Evolutionary conservation across 1,140 invertebrate species (phyloP).

Genomic region (Euglossa dilemma): DNA sequence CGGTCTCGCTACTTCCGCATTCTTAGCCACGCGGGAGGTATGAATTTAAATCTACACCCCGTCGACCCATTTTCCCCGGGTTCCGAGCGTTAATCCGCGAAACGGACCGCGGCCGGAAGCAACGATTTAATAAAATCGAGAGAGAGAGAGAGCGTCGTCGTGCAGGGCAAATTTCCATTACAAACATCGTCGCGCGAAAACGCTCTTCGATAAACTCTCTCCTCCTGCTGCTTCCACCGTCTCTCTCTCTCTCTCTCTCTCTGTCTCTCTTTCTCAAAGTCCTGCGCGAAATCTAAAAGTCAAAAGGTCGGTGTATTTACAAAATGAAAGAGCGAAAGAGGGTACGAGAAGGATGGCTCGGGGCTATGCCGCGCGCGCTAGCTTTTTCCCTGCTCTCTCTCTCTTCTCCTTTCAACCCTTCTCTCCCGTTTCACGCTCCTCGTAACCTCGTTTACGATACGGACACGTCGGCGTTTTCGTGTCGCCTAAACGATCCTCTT

Average conservation of each 20-base stretch:
- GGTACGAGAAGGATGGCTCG: neutral
- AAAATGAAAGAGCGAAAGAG: neutral
- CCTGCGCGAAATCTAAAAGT: constrained; percentile 22
- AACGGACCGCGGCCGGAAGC: neutral
- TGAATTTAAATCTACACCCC: constrained; percentile 64
- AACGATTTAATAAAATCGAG: constrained; percentile 11
- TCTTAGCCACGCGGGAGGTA: constrained; percentile 59
- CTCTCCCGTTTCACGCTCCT: neutral
- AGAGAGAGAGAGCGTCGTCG: too few relatives aligned
- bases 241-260: too few relatives aligned
- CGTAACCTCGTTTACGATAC: constrained; percentile 37
- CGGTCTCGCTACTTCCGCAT: constrained; percentile 33
- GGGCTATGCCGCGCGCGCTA: neutral
- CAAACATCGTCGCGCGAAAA: constrained; percentile 18
- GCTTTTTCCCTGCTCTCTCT: constrained; percentile 11
- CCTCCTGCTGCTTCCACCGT: too few relatives aligned
- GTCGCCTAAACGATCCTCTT: constrained; percentile 11
- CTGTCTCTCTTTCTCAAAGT: neutral
- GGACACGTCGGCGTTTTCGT: constrained; percentile 12
- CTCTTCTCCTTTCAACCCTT: neutral
- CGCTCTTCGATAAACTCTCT: neutral
- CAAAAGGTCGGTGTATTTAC: constrained; percentile 36
- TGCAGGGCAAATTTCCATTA: constrained; percentile 27
- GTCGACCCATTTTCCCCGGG: constrained; percentile 43
- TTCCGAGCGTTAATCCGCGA: neutral